Evolutionary conservation across 2,888 invertebrate genomes (phyloP), one percentile per base, ranked within the genome.

Genomic region (Epirrita christyi): DNA sequence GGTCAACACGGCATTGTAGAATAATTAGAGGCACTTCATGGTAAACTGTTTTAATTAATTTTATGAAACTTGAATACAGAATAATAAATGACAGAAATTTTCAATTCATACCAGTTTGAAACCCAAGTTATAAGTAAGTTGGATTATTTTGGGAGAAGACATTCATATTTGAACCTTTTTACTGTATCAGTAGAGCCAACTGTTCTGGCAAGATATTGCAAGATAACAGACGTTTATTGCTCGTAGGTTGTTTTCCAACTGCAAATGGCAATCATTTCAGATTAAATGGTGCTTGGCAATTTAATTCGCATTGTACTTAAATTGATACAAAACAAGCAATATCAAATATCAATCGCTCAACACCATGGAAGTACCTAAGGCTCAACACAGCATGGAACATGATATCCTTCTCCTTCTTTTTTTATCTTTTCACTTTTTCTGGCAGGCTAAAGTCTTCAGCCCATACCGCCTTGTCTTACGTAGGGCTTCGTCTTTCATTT

Each of bases 1-100:
- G 81, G 78, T 70, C 71, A 41, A 62, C 74, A 70, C 68, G 72
- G 59, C 57, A 68, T 59, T 47, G 32, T 55, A 34, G 28, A 58
- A 58, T 61, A 57, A 58, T 59, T 66, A 58, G 37, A 15, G 10
- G 48, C 41, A 53, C 48, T 63, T 53, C 36, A 45, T 15, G 5
- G 55, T 48, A 53, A 55, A 56, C 41, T 41, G 45, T 55, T 58
- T 53, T 61, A 62, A 64, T 64, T 57, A 32, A n/a, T 37, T 55
- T 48, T 32, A 60, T 56, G 42, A 41, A 50, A 36, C 38, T 27
- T 27, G 49, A 21, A 29, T 43, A 28, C 47, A 40, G 11, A 4
- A 49, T 37, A 21, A 21, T 3, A 37, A 43, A n/a, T 41, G 29
- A 40, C 21, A 15, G 10, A 36, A 32, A 45, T 36, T 41, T 46